phyloP scores from a whole-genome alignment of 2,888 invertebrate genomes.

The Thera obeliscata region DNA sequence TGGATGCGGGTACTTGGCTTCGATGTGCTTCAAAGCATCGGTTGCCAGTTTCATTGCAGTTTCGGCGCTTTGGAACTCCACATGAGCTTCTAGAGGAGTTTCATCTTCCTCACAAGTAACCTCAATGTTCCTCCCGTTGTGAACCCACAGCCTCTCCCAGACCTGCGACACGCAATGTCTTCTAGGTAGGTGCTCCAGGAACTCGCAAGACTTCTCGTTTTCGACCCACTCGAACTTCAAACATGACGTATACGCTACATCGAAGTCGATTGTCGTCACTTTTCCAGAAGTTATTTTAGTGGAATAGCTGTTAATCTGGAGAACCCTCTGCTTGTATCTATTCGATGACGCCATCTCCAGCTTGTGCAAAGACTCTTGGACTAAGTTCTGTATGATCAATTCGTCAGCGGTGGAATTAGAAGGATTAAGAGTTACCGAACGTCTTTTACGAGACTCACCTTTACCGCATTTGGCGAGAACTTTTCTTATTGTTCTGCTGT shows the following conservation, averaged over 20 bases:
- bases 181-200: conserved; percentile 67
- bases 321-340: conserved; percentile 67
- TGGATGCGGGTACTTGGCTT: conserved; percentile 74
- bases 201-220: conserved; percentile 64
- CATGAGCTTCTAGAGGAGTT: conserved; percentile 63
- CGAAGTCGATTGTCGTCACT: conserved; percentile 72
- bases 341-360: conserved; percentile 68
- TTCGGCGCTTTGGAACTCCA: conserved; percentile 64
- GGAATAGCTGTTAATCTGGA: conserved; percentile 65
- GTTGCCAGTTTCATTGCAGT: conserved; percentile 63
- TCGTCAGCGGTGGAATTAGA: conserved; percentile 56
- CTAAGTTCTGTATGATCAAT: conserved; percentile 57
- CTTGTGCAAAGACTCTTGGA: conserved; percentile 64
- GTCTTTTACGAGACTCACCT: conserved; percentile 46
- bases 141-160: conserved; percentile 66
- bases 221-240: conserved; percentile 73
- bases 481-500: conserved; percentile 53
- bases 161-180: conserved; percentile 70
- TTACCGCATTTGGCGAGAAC: conserved; percentile 51
- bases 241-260: conserved; percentile 73
- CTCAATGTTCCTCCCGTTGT: conserved; percentile 64
- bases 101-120: conserved; percentile 71
- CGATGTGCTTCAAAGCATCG: conserved; percentile 71
- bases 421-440: conserved; percentile 50
- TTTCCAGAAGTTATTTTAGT: conserved; percentile 65